These are phyloP conservation scores for Caenorhabditis sp. DNA, from an alignment of 2,888 invertebrate species.

Conservation along the genomic window DNA sequence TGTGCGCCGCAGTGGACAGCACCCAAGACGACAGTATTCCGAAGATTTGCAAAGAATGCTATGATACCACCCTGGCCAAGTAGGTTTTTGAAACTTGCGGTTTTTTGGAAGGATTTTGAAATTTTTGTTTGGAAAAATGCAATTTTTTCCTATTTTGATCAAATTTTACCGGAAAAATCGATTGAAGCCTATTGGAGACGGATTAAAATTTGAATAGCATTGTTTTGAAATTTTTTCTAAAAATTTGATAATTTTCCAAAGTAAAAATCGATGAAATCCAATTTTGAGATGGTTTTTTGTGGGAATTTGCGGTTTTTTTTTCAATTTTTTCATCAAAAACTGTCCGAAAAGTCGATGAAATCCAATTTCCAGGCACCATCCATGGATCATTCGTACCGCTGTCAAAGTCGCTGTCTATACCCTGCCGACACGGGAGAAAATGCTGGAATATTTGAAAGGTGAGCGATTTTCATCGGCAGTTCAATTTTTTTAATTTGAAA, in stretches of 20 bases:
- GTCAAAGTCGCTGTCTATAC: conserved; percentile 71
- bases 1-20: conserved; percentile 46
- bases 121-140: neutral
- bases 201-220: too few species aligned
- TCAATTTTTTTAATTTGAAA: neutral
- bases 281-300: too few species aligned
- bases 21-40: conserved; percentile 60
- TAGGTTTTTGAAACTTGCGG: too few species aligned
- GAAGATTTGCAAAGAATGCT: conserved; percentile 68
- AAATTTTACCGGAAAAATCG: too few species aligned
- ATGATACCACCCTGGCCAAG: conserved; percentile 68
- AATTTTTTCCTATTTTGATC: too few species aligned
- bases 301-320: neutral
- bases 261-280: too few species aligned
- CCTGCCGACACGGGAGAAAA: conserved; percentile 64
- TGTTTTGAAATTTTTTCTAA: too few species aligned
- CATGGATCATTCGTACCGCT: conserved; percentile 70
- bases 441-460: conserved; percentile 66
- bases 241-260: too few species aligned
- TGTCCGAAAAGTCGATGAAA: too few species aligned
- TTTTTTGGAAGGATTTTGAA: neutral
- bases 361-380: conserved; percentile 64
- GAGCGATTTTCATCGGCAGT: too few species aligned
- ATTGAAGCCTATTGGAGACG: neutral
- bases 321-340: neutral